Base-by-base conservation (phyloP, 2,888 invertebrate genomes). In the Cristatella mucedo region DNA sequence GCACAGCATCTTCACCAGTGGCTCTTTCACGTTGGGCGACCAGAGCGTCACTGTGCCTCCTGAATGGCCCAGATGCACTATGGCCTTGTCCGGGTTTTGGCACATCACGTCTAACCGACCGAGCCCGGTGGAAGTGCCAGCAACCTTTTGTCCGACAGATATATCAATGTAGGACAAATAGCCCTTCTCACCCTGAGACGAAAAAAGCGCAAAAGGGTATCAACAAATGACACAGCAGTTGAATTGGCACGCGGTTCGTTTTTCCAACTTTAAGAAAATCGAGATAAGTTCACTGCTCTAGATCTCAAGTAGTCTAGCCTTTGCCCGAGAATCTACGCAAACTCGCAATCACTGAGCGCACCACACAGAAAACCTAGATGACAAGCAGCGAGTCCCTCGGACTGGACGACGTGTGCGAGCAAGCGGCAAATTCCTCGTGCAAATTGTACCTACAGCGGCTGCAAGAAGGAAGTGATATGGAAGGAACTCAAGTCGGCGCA, bases 391-490 rank as follows among this genome's bases (percentile, higher is more conserved):
- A n/a, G n/a, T n/a, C n/a, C n/a, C n/a, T n/a, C n/a, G n/a, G n/a
- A n/a, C n/a, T n/a, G n/a, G n/a, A n/a, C n/a, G n/a, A n/a, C n/a
- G n/a, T n/a, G n/a, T n/a, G n/a, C n/a, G n/a, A n/a, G n/a, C n/a
- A n/a, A n/a, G n/a, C n/a, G n/a, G n/a, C n/a, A n/a, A n/a, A n/a
- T n/a, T n/a, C n/a, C n/a, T n/a, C n/a, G n/a, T n/a, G n/a, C n/a
- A n/a, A n/a, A 7, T 6, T 6, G 16, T 9, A 72, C 76, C 72
- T 66, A 84, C 83, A 44, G 77, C 78, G 45, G 80, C 76, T 18
- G 82, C 83, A 11, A 99, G 70, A 13, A 99, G 72, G 63, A 97
- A 97, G 65, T 99, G 97, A 62, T 91, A 91, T 0, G 95, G 95
- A 20, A 99, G 71, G 67, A 93, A 99, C 61, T 93, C 87, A 71